Base-by-base conservation (phyloP, 2,888 invertebrate genomes). In the Plutella xylostella region DNA sequence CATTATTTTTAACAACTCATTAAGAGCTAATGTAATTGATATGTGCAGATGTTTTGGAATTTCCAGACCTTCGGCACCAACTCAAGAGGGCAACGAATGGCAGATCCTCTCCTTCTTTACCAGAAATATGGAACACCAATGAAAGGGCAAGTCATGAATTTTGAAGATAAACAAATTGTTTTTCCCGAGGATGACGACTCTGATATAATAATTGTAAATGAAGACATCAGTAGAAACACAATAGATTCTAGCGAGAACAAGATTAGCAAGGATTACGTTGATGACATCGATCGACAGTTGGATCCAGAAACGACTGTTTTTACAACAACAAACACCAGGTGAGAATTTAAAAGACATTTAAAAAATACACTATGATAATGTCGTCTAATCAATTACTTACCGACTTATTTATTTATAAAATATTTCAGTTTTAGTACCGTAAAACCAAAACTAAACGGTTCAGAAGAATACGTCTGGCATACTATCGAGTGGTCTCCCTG, bases 401-500 rank as follows among this genome's bases (percentile, higher is more conserved):
- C n/a, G 28, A 28, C 12, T 4, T 20, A 38, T 15, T 40, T 15
- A 22, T 15, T 40, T 37, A 19, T 15, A 7, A 12, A n/a, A 47
- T 31, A 49, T 51, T 22, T 51, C 5, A 12, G 5, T 45, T 7
- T 21, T 31, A 63, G 70, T 68, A 11, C 66, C 63, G 42, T 55
- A 73, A 50, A 68, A 68, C 50, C 74, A 85, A 58, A 60, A 20
- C 2, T 89, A 53, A 31, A 41, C 12, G 78, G 77, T 20, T 58
- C 63, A 1, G 60, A 56, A 15, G 73, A 88, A 56, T 94, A 92
- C 66, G 89, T 89, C 53, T 96, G 95, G 95, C 85, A 88, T 62
- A 88, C 91, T 11, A 90, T 92, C 0, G 90, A 91, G 9, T 97
- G 97, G 97, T 92, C 94, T 0, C 86, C 88, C 12, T 97, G 97